Base-by-base conservation (phyloP, 1,140 invertebrate species). In the Oedothorax gibbosus region DNA sequence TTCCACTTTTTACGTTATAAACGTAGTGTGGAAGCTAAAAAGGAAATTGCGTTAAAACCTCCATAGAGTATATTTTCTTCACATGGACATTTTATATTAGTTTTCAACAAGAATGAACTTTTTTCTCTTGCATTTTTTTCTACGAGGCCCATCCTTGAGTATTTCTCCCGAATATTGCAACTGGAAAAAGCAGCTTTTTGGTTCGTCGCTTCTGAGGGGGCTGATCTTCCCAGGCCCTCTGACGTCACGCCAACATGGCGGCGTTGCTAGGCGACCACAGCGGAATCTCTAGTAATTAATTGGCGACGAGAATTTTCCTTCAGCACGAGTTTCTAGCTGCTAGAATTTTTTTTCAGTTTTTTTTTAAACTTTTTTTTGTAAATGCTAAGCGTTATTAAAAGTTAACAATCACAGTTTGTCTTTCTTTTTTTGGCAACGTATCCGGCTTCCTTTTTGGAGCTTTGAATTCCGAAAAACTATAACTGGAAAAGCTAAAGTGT, bases 221-320 rank as follows among this genome's bases (percentile, higher is more conserved):
- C 57, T 49, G 60, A 77, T 77, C 62, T 77, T 35, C 75, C 75
- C 57, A 62, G 62, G 75, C 49, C 53, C 75, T 64, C 50, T 77
- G 75, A 77, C 75, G 75, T 77, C 75, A 77, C n/a, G 53, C 56
- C 50, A 51, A 57, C 72, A 75, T 57, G 56, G 72, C 21, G 75
- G 62, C 60, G 75, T 77, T 77, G 57, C 75, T 54, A 64, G 57
- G 75, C 57, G 50, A 77, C 57, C n/a, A 20, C 20, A 57, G 62
- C 60, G 51, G 62, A 77, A 77, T 77, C 75, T 65, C 75, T 53
- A 49, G 75, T 77, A 77, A 77, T 77, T 77, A 77, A 77, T 77
- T 62, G 75, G 75, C 20, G 60, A 77, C 62, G 75, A 77, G 65
- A 77, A 77, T 77, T 51, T 54, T 75, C 53, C 11, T 62, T 77